Evolutionary conservation across 1,140 invertebrate genomes (phyloP), one percentile per base, ranked within the genome.

Genomic region (Idris sp.): DNA sequence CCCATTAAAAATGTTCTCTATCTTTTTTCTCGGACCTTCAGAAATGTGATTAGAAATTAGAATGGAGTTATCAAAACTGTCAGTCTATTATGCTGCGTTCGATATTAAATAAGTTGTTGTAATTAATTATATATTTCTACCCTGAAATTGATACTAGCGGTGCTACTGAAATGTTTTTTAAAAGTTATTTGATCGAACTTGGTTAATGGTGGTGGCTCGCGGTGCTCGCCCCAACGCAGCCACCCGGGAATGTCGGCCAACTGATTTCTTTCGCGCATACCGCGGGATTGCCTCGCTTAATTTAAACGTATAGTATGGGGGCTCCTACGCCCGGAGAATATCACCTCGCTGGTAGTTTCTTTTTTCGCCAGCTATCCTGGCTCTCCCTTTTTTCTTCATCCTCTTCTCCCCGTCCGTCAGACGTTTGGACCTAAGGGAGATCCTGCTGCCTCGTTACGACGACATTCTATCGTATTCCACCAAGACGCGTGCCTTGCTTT

Each of bases 241-340:
- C 78, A 76, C 73, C n/a, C 49, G 58, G 81, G 82, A 84, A 86
- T 85, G 78, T 73, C 67, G 74, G 59, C 53, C 74, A 51, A 56
- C 40, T 53, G 73, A 79, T 81, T 86, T 86, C 80, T 85, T 84
- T 78, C 73, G 74, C 49, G 80, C 76, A 85, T 86, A 83, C 84
- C 83, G 59, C 64, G 79, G 79, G 78, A 85, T 85, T 85, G 79
- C 76, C 81, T 80, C n/a, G 82, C 81, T 82, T 86, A 86, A 86
- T 85, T 86, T 85, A 86, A 86, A 86, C 84, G 83, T 86, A 79
- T n/a, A n/a, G n/a, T n/a, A n/a, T n/a, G n/a, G n/a, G n/a, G 78
- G 79, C 72, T 74, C 74, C 77, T 77, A 44, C 68, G 54, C 64
- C 59, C n/a, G n/a, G n/a, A n/a, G n/a, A n/a, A n/a, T 75, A 82